These are phyloP conservation scores for Cephus runcator DNA, from an alignment of 2,888 invertebrate species.

Conservation along the genomic window DNA sequence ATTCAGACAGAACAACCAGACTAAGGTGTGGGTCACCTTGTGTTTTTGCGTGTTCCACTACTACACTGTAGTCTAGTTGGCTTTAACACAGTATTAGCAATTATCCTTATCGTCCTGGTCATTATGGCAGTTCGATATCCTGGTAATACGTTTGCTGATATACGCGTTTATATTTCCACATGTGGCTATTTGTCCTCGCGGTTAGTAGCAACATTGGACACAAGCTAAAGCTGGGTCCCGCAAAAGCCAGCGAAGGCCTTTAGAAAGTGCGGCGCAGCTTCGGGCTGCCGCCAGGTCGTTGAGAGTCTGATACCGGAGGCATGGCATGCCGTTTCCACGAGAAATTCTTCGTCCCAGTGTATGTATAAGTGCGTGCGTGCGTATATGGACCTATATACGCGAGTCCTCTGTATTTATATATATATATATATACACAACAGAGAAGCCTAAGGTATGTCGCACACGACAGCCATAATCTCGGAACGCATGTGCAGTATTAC, in stretches of 20 bases:
- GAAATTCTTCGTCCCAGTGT: not conserved
- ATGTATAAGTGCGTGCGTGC: conserved; percentile 8
- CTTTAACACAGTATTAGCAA: not conserved
- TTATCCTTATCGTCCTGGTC: not conserved
- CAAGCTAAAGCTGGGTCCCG: conserved; percentile 10
- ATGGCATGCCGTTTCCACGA: conserved; percentile 36
- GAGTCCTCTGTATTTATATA: not conserved
- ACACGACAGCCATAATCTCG: conserved; percentile 11
- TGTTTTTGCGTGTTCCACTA: not conserved
- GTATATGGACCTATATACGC: conserved; percentile 23
- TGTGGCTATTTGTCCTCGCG: not conserved
- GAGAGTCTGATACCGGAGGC: conserved; percentile 44
- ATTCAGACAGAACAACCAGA: not conserved
- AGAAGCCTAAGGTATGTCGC: conserved; percentile 10
- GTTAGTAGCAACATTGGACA: not conserved
- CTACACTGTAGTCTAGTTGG: not conserved
- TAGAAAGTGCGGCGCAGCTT: conserved; percentile 58
- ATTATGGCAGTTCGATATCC: not conserved
- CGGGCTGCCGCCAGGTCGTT: conserved; percentile 49
- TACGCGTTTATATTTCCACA: not conserved
- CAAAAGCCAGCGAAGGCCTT: conserved; percentile 56
- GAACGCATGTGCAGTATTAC: conserved; percentile 12
- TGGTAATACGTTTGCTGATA: not conserved
- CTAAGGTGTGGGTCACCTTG: not conserved
- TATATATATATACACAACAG: conserved; percentile 13